Evolutionary conservation across 2,113 vertebrate genomes (phyloP).

Genomic region (Melanerpes formicivorus): DNA sequence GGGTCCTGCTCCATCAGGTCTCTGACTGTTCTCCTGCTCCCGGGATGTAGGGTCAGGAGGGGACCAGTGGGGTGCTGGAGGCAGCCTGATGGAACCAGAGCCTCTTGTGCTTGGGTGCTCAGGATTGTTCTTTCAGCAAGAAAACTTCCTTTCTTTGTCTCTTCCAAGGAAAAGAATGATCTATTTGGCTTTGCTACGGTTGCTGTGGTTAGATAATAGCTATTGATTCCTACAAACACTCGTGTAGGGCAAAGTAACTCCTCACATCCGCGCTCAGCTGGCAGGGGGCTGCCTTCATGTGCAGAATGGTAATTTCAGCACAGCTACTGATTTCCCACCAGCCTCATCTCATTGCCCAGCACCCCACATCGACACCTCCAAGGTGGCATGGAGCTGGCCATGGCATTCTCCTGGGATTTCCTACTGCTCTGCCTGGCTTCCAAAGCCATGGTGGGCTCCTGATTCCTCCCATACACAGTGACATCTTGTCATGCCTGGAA

Average conservation of each 20-base stretch:
- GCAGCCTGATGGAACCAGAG: not conserved
- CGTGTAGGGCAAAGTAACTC: conserved; percentile 4
- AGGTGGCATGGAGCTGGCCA: not conserved
- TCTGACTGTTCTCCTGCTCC: too few relatives aligned
- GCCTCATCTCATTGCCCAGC: not conserved
- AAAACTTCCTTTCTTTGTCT: not conserved
- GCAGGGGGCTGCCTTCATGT: not conserved
- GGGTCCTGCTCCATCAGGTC: too few relatives aligned
- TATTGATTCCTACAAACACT: conserved; percentile 29
- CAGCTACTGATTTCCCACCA: not conserved
- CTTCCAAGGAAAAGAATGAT: not conserved
- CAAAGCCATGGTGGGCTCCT: rapidly evolving
- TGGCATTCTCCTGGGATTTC: rapidly evolving
- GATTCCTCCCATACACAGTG: rapidly evolving
- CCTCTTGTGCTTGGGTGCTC: not conserved
- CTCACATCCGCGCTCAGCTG: not conserved
- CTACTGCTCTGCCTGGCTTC: not conserved
- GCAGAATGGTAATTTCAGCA: not conserved
- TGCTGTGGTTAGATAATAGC: not conserved
- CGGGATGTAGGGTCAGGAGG: too few relatives aligned
- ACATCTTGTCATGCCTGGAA: rapidly evolving
- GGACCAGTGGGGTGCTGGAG: too few relatives aligned
- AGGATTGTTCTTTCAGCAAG: not conserved
- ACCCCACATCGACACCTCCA: rapidly evolving
- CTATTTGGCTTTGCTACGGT: not conserved